Conservation (phyloP, 30 jellyfish, hydroid and myxozoan species). For the Morbakka virulenta region DNA sequence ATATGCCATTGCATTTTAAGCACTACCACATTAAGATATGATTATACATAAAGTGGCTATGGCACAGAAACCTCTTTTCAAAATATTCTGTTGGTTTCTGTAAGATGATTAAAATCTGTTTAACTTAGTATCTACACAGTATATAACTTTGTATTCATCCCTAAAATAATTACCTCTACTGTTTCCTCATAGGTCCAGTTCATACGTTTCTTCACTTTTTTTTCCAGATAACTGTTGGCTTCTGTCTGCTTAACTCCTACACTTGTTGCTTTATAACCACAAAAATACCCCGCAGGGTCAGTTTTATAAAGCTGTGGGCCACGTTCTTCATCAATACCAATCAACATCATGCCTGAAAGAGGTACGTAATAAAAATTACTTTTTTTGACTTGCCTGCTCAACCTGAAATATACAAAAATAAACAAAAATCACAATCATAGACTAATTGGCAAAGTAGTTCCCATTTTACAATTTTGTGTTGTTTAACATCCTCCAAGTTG, state of each 20-base stretch:
- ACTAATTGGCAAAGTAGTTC: too few species aligned
- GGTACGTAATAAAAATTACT: too few species aligned
- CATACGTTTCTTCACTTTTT: constrained; percentile 83
- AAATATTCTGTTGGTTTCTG: background rate
- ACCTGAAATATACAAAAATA: too few species aligned
- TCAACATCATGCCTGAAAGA: constrained; percentile 85
- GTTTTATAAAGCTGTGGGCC: constrained; percentile 85
- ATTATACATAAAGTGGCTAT: too few species aligned
- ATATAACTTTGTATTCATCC: background rate
- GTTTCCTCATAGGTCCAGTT: constrained; percentile 72
- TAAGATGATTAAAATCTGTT: background rate
- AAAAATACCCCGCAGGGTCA: constrained; percentile 96
- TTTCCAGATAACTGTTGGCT: constrained; percentile 93
- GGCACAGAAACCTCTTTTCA: too few species aligned
- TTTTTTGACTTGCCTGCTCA: too few species aligned
- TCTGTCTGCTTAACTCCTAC: constrained; percentile 98
- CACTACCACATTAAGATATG: background rate
- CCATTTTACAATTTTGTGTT: too few species aligned
- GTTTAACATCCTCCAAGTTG: too few species aligned
- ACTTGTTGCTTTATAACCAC: constrained; percentile 91
- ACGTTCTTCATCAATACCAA: constrained; percentile 89
- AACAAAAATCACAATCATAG: too few species aligned
- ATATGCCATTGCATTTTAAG: too few species aligned
- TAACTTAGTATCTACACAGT: background rate
- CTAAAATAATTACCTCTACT: constrained; percentile 57